Evolutionary conservation across 2,797 vertebrate genomes (phyloP).

Genomic region (Gymnothorax javanicus): DNA sequence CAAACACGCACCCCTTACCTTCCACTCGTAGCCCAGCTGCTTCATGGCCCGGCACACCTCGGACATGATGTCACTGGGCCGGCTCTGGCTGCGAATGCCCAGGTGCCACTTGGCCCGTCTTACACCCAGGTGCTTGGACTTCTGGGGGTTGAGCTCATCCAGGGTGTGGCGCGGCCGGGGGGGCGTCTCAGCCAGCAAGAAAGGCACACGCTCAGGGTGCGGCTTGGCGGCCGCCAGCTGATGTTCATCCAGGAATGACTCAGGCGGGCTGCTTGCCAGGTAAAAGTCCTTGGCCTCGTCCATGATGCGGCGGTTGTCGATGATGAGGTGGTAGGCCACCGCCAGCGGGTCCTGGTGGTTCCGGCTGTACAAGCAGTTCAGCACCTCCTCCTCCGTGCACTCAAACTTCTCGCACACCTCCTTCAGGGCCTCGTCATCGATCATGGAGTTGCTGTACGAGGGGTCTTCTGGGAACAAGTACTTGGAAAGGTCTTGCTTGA

Average conservation of each 20-base stretch:
- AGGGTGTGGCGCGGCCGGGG: constrained; percentile 90
- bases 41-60: constrained; percentile 98
- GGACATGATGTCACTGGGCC: constrained; percentile 97
- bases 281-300: constrained; percentile 98
- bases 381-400: constrained; percentile 94
- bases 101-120: constrained; percentile 97
- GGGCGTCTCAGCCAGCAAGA: constrained; percentile 81
- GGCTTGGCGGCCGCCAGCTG: constrained; percentile 77
- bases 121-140: constrained; percentile 95
- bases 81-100: constrained; percentile 95
- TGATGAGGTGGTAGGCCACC: constrained; percentile 97
- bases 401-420: constrained; percentile 98
- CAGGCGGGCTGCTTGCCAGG: constrained; percentile 92
- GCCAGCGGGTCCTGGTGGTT: constrained; percentile 96
- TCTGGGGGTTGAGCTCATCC: constrained; percentile 96
- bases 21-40: constrained; percentile 97
- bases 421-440: constrained; percentile 96
- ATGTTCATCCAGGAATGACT: constrained; percentile 94
- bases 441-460: constrained; percentile 95
- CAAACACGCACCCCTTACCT: constrained; percentile 74
- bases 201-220: constrained; percentile 93
- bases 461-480: constrained; percentile 97
- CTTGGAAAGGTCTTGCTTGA: constrained; percentile 94
- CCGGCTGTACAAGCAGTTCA: constrained; percentile 89
- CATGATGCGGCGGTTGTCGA: constrained; percentile 99